These are phyloP conservation scores for Agelas oroides DNA, from an alignment of 37 sponge, comb jelly and placozoan species.

Conservation along the genomic window DNA sequence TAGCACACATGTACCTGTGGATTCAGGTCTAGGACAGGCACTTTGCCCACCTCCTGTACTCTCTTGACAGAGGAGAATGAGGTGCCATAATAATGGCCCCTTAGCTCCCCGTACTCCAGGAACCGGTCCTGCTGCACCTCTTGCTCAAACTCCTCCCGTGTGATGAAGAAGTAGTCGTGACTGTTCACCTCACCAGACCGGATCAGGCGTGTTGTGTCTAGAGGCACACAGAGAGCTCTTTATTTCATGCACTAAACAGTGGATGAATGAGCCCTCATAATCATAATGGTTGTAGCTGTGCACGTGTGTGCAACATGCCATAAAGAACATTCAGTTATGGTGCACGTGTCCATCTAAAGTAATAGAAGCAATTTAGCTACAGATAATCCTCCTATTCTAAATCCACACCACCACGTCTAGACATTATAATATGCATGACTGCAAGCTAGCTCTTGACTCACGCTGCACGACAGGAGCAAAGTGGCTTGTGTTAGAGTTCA, in stretches of 20 bases:
- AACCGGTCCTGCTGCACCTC: conserved; percentile 76
- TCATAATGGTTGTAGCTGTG: no score
- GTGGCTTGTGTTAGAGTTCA: conserved; percentile 72
- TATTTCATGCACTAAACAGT: no score
- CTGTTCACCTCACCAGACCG: conserved; percentile 82
- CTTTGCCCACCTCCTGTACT: conserved; percentile 49
- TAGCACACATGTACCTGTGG: conserved; percentile 74
- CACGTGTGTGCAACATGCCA: no score
- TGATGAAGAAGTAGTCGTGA: conserved; percentile 85
- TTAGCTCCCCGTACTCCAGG: conserved; percentile 88
- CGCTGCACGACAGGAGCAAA: conserved; percentile 80
- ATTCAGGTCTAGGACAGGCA: conserved; percentile 83
- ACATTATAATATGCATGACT: no score
- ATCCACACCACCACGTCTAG: no score
- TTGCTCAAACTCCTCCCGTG: conserved; percentile 85
- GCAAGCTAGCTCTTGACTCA: no score
- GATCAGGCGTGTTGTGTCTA: conserved; percentile 85
- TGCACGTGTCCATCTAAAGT: no score
- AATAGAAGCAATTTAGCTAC: no score
- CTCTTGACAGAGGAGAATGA: conserved; percentile 77
- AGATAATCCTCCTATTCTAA: no score
- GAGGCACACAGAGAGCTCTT: not conserved
- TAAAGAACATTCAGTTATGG: no score
- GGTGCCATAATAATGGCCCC: conserved; percentile 85
- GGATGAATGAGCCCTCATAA: no score